Evolutionary conservation across 2,888 invertebrate genomes (phyloP).

Genomic region (Pachydiplax longipennis): DNA sequence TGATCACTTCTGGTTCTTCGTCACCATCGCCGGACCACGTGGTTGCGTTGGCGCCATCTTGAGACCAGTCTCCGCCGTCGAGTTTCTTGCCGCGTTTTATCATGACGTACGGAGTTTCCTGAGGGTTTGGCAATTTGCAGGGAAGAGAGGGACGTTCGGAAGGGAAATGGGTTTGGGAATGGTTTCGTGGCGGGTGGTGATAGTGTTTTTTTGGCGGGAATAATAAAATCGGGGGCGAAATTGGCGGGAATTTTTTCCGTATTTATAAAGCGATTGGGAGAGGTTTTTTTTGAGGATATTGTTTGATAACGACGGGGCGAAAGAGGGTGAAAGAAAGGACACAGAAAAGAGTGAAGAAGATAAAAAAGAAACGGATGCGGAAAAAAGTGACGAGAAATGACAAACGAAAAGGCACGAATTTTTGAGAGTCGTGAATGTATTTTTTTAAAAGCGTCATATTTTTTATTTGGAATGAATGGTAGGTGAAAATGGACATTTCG

Average conservation of each 20-base stretch:
- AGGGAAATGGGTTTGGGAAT: not conserved
- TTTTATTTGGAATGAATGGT: no score
- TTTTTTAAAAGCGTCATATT: no score
- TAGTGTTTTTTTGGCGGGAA: not conserved
- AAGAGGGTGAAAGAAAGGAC: not conserved
- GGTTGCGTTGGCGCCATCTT: not conserved
- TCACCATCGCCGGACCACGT: not conserved
- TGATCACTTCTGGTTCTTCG: not conserved
- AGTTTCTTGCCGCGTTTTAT: slow-evolving; percentile 47
- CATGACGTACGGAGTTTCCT: slow-evolving; percentile 69
- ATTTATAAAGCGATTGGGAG: not conserved
- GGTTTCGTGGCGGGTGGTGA: not conserved
- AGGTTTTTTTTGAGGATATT: not conserved
- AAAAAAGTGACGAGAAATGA: not conserved
- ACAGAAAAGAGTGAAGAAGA: slow-evolving; percentile 32
- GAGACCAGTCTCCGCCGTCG: not conserved
- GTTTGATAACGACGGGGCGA: not conserved
- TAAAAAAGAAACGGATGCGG: not conserved
- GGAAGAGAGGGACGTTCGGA: not conserved
- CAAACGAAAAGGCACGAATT: not conserved
- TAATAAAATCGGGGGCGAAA: not conserved
- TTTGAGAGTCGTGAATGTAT: no score
- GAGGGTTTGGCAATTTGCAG: slow-evolving; percentile 48
- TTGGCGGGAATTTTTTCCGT: not conserved
- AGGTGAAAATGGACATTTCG: no score